phyloP scores from a whole-genome alignment of 64 coral and sea anemone species.

The Montipora efflorescens region DNA sequence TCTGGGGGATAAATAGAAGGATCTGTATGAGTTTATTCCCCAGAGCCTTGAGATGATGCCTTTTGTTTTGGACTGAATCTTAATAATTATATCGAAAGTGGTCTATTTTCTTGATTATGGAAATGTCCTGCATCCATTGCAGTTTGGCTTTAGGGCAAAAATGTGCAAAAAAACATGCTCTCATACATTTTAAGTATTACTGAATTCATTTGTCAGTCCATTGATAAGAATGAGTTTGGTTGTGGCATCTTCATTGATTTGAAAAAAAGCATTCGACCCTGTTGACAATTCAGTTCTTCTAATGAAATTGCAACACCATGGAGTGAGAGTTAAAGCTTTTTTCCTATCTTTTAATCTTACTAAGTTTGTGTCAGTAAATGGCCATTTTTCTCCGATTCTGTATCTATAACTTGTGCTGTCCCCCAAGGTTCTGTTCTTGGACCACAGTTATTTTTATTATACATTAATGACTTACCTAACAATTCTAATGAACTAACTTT shows the following conservation, averaged over 20 bases:
- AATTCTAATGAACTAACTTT: too few species aligned
- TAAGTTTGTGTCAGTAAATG: conserved; percentile 23
- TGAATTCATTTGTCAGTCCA: conserved; percentile 7
- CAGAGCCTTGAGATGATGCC: too few species aligned
- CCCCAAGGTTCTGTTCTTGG: neutral
- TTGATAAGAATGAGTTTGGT: conserved; percentile 45
- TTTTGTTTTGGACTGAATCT: too few species aligned
- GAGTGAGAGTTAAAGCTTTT: conserved; percentile 1
- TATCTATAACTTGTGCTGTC: neutral
- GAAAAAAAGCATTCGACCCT: conserved; percentile 7
- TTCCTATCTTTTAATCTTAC: neutral
- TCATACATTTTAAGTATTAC: conserved; percentile 5
- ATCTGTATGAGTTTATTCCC: too few species aligned
- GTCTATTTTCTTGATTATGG: neutral
- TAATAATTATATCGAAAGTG: too few species aligned
- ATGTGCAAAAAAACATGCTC: neutral
- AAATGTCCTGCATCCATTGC: neutral
- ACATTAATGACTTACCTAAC: neutral
- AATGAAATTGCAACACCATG: neutral
- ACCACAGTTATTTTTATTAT: too few species aligned
- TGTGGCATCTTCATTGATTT: conserved; percentile 22
- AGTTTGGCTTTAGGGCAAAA: conserved; percentile 34
- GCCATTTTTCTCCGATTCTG: too few species aligned
- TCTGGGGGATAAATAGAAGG: too few species aligned
- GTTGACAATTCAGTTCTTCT: conserved; percentile 6